Evolutionary conservation across 2,888 invertebrate species (phyloP).

Genomic region (Epirrhoe alternata): DNA sequence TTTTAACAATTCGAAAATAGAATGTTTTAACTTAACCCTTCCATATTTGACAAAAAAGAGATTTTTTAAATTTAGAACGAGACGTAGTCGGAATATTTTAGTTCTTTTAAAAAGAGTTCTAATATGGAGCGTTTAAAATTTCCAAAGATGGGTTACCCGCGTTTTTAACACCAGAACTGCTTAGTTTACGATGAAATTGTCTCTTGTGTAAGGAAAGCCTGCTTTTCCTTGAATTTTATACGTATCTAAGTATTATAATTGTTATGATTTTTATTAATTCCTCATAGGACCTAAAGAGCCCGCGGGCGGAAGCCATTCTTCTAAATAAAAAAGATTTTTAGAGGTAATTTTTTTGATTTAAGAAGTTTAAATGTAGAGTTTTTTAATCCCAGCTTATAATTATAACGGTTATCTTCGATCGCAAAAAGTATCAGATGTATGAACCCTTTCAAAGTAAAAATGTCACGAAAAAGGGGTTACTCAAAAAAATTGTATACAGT

Average conservation of each 20-base stretch:
- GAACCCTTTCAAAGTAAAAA: slow-evolving; percentile 59
- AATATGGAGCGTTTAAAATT: slow-evolving; percentile 69
- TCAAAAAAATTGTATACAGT: slow-evolving; percentile 69
- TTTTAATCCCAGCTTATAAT: slow-evolving; percentile 51
- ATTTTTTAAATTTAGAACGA: slow-evolving; percentile 80
- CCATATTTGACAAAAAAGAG: slow-evolving; percentile 84
- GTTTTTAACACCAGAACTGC: too few relatives aligned
- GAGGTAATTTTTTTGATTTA: neutral
- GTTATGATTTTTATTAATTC: neutral
- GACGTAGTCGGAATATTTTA: slow-evolving; percentile 78
- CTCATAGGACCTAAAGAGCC: neutral
- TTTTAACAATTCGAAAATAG: slow-evolving; percentile 85
- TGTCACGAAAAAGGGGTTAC: slow-evolving; percentile 65
- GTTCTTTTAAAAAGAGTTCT: slow-evolving; percentile 78
- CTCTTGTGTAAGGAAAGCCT: too few relatives aligned
- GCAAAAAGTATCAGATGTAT: slow-evolving; percentile 68
- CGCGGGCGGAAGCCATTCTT: neutral
- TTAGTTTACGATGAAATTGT: too few relatives aligned
- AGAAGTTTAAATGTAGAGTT: slow-evolving; percentile 2
- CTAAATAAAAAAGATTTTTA: neutral
- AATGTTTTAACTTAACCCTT: slow-evolving; percentile 85
- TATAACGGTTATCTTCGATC: slow-evolving; percentile 66
- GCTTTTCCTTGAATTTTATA: neutral
- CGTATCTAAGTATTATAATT: neutral
- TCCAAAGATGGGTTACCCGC: slow-evolving; percentile 50